Conservation (phyloP, 2,888 invertebrate genomes). For the Neoaliturus tenellus region DNA sequence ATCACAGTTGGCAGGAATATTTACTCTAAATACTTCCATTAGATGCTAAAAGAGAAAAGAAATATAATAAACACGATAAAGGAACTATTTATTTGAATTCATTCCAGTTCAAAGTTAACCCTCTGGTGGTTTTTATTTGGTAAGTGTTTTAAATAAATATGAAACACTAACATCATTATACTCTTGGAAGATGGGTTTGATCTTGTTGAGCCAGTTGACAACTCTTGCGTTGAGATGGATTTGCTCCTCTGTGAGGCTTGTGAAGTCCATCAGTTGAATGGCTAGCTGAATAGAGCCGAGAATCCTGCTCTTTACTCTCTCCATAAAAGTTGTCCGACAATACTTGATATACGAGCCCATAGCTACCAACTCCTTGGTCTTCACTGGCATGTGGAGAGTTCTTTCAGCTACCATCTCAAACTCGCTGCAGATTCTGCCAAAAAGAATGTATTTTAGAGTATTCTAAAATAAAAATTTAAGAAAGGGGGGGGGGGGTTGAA, state of each 20-base stretch:
- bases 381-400: conserved; percentile 84
- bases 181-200: conserved; percentile 87
- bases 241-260: conserved; percentile 82
- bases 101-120: too few species aligned
- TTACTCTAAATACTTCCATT: too few species aligned
- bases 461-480: too few species aligned
- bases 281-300: conserved; percentile 80
- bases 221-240: conserved; percentile 87
- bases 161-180: conserved; percentile 66
- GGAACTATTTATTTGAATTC: too few species aligned
- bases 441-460: neutral
- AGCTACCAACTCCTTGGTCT: conserved; percentile 88
- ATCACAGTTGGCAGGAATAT: too few species aligned
- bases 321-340: conserved; percentile 84
- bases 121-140: too few species aligned
- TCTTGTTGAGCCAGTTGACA: conserved; percentile 88
- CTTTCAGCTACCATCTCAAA: conserved; percentile 83
- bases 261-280: conserved; percentile 85
- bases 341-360: conserved; percentile 88
- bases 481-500: too few species aligned
- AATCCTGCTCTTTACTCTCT: conserved; percentile 82
- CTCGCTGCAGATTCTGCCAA: conserved; percentile 70
- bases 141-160: too few species aligned
- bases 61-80: too few species aligned
- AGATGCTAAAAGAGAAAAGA: too few species aligned